Evolutionary conservation across 2,888 invertebrate genomes (phyloP), one percentile per base, ranked within the genome.

Genomic region (Rhabditoides inermis): DNA sequence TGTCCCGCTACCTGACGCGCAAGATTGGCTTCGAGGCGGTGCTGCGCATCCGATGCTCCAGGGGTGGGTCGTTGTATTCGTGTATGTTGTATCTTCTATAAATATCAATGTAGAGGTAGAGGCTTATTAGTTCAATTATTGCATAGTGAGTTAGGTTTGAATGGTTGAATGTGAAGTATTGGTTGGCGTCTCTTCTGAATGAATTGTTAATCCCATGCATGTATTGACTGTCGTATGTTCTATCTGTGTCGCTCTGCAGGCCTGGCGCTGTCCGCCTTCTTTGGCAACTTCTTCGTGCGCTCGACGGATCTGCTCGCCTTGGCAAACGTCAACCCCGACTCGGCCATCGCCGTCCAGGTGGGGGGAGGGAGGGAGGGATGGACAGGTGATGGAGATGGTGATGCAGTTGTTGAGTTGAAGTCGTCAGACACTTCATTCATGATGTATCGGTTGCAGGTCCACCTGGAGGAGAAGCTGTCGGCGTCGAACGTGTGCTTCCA

Each of bases 1-100:
- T 99, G 27, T 83, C 85, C 37, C 82, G 98, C 15, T 98, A 99
- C 81, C 82, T 99, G 51, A 88, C 88, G 0, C 82, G 98, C 63
- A 95, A 95, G 82, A 90, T 98, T 62, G 98, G 98, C 44, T 94
- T 98, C 78, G 98, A 99, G 78, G 90, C 98, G 4, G 98, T 98
- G 23, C 90, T 98, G 90, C 82, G 98, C 69, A 86, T 98, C 63
- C 83, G 95, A 5, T 94, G 92, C 77, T 90, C 92, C 1, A 77
- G 78, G 84, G 88, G 86, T 85, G 32, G 10, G 32, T n/a, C 7
- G 12, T n/a, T n/a, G n/a, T n/a, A n/a, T n/a, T n/a, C n/a, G n/a
- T n/a, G n/a, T n/a, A n/a, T n/a, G n/a, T n/a, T n/a, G n/a, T n/a
- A n/a, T n/a, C n/a, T n/a, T n/a, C n/a, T n/a, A n/a, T n/a, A n/a